Evolutionary conservation across 2,113 vertebrate species (phyloP), one percentile per base, ranked within the genome.

Genomic region (Clarias macrocephalus): DNA sequence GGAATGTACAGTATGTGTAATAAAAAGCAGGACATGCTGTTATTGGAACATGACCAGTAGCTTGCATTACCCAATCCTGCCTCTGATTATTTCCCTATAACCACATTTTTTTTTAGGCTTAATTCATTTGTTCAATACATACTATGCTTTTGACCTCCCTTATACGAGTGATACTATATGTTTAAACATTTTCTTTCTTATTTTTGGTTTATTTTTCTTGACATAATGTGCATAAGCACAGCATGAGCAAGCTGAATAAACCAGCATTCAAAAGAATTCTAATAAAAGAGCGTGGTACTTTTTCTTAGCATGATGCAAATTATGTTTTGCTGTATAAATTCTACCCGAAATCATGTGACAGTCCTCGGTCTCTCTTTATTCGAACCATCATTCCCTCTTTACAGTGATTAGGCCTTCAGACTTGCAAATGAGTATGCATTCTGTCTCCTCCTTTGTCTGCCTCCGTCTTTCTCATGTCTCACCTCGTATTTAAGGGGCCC

Each of bases 401-500:
- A 60, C 75, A 77, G 3, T 80, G 65, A 86, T 90, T 81, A 76
- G 75, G 18, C 68, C 84, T 81, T 59, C 82, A 85, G 77, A 80
- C 85, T 81, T 82, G 48, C 33, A 56, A 65, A 75, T 80, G 79
- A 59, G 28, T 52, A 59, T 3, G 23, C n/a, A 16, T 62, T 42
- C 72, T 30, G 76, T 25, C 37, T 23, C 73, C 68, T 81, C 86
- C 90, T 94, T 92, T 94, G 92, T 95, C 93, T 95, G 88, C 86
- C 91, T 92, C 87, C 86, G 89, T 83, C 73, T 60, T 81, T 76
- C 54, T 84, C 92, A 75, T 15, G 16, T 82, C 90, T 93, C 90
- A 90, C 90, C 93, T 93, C 91, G 93, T 93, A 92, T 95, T 95
- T 95, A 62, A 95, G 93, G 93, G 93, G 80, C 79, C 92, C 91